Percentiles rank a stretch among this genome's conserved stretches.
Conservation (phyloP, 2,113 vertebrate genomes). For the Piaya cayana region DNA sequence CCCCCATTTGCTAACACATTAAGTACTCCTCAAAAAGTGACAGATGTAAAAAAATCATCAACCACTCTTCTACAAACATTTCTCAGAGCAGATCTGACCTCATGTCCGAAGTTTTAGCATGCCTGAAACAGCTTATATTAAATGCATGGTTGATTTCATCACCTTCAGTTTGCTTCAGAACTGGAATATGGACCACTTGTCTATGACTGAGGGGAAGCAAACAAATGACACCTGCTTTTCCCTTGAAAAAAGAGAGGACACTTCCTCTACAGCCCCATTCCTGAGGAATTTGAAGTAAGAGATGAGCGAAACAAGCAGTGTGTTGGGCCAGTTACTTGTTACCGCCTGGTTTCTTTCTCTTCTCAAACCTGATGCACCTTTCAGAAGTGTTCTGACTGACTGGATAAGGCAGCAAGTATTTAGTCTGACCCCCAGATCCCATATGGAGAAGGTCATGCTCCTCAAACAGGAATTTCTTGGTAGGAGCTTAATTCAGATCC, state of each 20-base stretch:
- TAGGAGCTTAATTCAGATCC: not conserved
- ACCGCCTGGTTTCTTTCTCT: not conserved
- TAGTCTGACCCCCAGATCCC: not conserved
- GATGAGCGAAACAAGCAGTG: not conserved
- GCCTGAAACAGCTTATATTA: not conserved
- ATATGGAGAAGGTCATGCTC: fast-evolving
- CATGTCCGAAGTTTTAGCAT: not conserved
- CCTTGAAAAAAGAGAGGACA: not conserved
- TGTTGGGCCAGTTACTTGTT: not conserved
- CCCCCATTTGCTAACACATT: not conserved
- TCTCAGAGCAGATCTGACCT: not conserved
- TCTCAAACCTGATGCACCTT: not conserved
- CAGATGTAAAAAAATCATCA: not conserved
- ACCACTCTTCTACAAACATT: not conserved
- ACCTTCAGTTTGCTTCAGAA: not conserved
- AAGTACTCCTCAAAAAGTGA: not conserved
- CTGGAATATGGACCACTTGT: not conserved
- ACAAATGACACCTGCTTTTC: fast-evolving
- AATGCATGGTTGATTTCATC: not conserved
- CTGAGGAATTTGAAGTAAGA: not conserved
- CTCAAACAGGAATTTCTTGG: not conserved
- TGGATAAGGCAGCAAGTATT: not conserved
- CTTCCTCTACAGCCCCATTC: too few relatives aligned
- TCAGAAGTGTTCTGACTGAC: not conserved
- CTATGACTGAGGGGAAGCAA: not conserved